Evolutionary conservation across 2,888 invertebrate species (phyloP).

Genomic region (Anodontia alba): DNA sequence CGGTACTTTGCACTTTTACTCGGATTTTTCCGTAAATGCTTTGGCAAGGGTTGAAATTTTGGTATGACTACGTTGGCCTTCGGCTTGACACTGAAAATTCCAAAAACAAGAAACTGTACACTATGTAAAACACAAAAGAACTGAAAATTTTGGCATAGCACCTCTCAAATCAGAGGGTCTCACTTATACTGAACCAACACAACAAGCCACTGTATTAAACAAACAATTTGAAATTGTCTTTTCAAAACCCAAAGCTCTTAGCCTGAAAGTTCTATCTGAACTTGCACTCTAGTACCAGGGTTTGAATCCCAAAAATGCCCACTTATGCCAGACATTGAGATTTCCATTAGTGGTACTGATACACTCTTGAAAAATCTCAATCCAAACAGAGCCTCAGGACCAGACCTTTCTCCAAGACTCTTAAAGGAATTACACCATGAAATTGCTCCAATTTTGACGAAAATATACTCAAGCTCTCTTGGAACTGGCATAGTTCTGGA

Average conservation of each 20-base stretch:
- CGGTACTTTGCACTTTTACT: too few species aligned
- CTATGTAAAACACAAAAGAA: too few species aligned
- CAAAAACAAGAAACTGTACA: too few species aligned
- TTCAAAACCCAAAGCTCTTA: slow-evolving; percentile 14
- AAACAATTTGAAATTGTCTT: slow-evolving; percentile 31
- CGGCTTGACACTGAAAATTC: too few species aligned
- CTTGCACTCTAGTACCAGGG: not conserved
- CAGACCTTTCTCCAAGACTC: slow-evolving; percentile 20
- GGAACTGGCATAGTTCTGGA: slow-evolving; percentile 32
- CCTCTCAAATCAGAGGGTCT: too few species aligned
- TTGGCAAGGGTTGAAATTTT: too few species aligned
- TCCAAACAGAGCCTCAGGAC: slow-evolving; percentile 36
- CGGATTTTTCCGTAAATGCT: too few species aligned
- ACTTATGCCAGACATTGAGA: not conserved
- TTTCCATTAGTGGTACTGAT: not conserved
- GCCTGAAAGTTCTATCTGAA: slow-evolving; percentile 7
- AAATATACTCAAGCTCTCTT: slow-evolving; percentile 7
- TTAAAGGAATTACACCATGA: slow-evolving; percentile 24
- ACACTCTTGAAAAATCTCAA: slow-evolving; percentile 13
- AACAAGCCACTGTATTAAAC: slow-evolving; percentile 25
- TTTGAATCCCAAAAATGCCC: not conserved
- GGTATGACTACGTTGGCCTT: too few species aligned
- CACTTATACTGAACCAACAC: slow-evolving; percentile 25
- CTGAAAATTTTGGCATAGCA: too few species aligned
- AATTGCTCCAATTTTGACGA: slow-evolving; percentile 16